These are phyloP conservation scores for Melanitta fusca DNA, from an alignment of 2,797 vertebrate genomes.

Conservation along the genomic window DNA sequence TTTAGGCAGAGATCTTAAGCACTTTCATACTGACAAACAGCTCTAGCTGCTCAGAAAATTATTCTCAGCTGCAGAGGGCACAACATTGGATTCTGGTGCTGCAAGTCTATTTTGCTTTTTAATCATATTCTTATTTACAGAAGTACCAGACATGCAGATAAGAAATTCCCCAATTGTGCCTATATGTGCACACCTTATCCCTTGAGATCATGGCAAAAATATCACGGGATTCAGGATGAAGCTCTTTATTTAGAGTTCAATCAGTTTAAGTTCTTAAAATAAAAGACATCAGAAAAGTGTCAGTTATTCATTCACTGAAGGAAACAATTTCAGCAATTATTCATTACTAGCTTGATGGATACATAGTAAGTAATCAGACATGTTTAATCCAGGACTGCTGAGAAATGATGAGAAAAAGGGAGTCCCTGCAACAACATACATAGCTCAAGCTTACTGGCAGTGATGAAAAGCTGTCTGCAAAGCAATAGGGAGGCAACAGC, in stretches of 20 bases:
- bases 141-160: neutral
- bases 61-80: neutral
- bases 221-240: neutral
- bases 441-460: neutral
- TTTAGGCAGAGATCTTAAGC: neutral
- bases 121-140: neutral
- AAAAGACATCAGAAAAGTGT: slow-evolving; percentile 10
- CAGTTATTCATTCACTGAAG: neutral
- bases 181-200: neutral
- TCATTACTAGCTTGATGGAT: neutral
- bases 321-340: slow-evolving; percentile 2
- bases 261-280: slow-evolving; percentile 8
- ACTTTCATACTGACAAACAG: neutral
- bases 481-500: slow-evolving; percentile 29
- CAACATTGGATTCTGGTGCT: neutral
- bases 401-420: slow-evolving; percentile 20
- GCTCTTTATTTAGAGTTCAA: neutral
- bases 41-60: neutral
- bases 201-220: neutral
- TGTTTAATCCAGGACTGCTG: slow-evolving; percentile 33
- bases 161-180: neutral
- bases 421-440: neutral
- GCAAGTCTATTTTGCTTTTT: neutral
- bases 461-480: slow-evolving; percentile 1
- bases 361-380: slow-evolving; percentile 13